Base-by-base conservation (phyloP, 92 coral and sea anemone genomes). In the Desmophyllum pertusum region DNA sequence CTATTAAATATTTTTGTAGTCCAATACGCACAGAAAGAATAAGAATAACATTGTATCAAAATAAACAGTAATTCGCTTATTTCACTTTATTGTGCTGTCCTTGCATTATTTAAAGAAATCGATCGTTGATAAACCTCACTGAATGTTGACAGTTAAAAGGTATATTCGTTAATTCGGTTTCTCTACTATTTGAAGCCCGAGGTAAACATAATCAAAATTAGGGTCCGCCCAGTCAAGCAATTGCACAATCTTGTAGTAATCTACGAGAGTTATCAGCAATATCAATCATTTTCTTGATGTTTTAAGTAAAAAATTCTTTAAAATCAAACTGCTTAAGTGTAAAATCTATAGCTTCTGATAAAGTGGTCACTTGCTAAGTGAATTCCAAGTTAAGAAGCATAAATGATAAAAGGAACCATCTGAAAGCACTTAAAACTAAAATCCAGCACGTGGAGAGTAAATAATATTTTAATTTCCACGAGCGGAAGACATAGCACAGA, bases 401-500 rank as follows among this genome's bases (percentile, higher is more conserved):
- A 21, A 6, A 61, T 59, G 36, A 36, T 6, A 21, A 6, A 61
- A 77, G 36, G 21, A 79, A 0, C 37, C 33, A 35, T 6, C 45
- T n/a, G n/a, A 77, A 40, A 18, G 29, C 38, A 30, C 59, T 79
- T 46, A 66, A 19, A 52, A 19, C 25, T 23, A 43, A 69, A 68
- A 36, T 11, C 66, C 43, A n/a, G 46, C 36, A 50, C 13, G 66
- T 4, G 43, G 27, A 40, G 63, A 50, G 43, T 64, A 65, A 79
- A 79, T 78, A 80, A 21, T 33, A 27, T 69, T 50, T 68, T 80
- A 70, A 69, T 80, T 80, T 52, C 68, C 67, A 18, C 41, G 27
- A 68, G 43, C 76, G 64, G 84, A 68, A 80, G 63, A 31, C 39
- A 14, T 46, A 68, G 43, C 48, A 70, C 37, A 51, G 61, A 52